phyloP scores from a whole-genome alignment of 2,888 invertebrate species.

The Cylloceria caligata region DNA sequence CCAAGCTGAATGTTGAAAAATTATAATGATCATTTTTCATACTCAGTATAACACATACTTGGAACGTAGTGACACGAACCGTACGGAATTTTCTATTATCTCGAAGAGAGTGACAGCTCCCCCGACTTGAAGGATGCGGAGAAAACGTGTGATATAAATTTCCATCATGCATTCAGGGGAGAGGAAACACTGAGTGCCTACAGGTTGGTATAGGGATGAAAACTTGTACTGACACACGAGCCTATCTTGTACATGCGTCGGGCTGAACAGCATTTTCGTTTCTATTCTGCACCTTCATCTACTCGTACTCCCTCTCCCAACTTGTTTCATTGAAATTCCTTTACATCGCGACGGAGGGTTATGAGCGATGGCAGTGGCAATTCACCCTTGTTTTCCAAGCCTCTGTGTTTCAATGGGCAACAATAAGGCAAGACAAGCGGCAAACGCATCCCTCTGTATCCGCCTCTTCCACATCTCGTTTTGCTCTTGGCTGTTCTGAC shows the following conservation, averaged over 20 bases:
- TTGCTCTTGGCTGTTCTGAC: neutral
- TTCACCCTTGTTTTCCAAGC: slow-evolving; percentile 9
- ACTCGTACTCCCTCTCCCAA: neutral
- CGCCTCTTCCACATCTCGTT: neutral
- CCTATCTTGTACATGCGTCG: slow-evolving; percentile 13
- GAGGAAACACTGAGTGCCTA: neutral
- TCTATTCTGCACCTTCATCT: slow-evolving; percentile 4
- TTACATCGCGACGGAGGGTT: slow-evolving; percentile 14
- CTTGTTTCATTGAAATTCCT: slow-evolving; percentile 28
- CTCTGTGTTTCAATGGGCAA: slow-evolving; percentile 8
- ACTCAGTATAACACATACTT: neutral
- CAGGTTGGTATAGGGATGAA: neutral
- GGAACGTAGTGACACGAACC: neutral
- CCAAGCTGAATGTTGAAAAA: too few relatives aligned
- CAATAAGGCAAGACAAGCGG: slow-evolving; percentile 15
- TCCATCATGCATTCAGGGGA: too few relatives aligned
- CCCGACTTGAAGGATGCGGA: neutral
- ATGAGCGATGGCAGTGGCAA: slow-evolving; percentile 14
- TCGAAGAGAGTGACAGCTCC: neutral
- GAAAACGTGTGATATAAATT: too few relatives aligned
- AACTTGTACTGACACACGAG: neutral
- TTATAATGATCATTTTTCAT: neutral
- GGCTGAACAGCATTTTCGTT: neutral
- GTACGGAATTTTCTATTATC: slow-evolving; percentile 8
- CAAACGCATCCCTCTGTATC: neutral